phyloP scores from a whole-genome alignment of 2,888 invertebrate species.

The Parelbella ahira region DNA sequence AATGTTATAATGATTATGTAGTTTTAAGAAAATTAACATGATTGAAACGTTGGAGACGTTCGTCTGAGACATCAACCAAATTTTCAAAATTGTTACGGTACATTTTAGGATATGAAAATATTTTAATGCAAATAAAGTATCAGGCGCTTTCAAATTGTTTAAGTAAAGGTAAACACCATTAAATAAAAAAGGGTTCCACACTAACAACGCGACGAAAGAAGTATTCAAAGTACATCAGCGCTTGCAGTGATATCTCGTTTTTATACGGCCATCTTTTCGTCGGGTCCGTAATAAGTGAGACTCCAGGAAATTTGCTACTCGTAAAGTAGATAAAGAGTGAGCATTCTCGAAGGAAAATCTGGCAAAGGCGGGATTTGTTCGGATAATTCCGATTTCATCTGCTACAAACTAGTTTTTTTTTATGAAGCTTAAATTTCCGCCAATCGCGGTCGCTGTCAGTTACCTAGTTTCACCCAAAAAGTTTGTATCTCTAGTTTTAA shows the following conservation, averaged over 20 bases:
- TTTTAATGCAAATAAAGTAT: no score
- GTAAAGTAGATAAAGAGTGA: conserved; percentile 34
- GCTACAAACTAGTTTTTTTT: conserved; percentile 28
- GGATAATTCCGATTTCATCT: conserved; percentile 31
- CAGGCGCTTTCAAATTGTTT: no score
- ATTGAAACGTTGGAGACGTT: no score
- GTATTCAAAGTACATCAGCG: conserved; percentile 9
- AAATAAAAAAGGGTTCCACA: no score
- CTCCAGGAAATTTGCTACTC: conserved; percentile 33
- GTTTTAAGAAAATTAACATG: no score
- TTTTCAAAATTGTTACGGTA: no score
- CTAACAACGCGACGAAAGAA: neutral
- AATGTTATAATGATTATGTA: no score
- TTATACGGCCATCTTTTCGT: conserved; percentile 17
- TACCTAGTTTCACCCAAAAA: conserved; percentile 23
- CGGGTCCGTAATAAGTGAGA: conserved; percentile 28
- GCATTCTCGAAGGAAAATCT: conserved; percentile 29
- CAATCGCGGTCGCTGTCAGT: conserved; percentile 22
- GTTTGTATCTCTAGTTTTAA: conserved; percentile 18
- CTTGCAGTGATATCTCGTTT: conserved; percentile 13
- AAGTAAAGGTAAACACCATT: no score
- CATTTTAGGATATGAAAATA: no score
- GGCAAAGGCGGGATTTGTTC: conserved; percentile 31
- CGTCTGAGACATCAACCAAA: no score
- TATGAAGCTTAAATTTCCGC: conserved; percentile 18